Conservation (phyloP, 2,888 invertebrate genomes). For the Zele albiditarsus region DNA sequence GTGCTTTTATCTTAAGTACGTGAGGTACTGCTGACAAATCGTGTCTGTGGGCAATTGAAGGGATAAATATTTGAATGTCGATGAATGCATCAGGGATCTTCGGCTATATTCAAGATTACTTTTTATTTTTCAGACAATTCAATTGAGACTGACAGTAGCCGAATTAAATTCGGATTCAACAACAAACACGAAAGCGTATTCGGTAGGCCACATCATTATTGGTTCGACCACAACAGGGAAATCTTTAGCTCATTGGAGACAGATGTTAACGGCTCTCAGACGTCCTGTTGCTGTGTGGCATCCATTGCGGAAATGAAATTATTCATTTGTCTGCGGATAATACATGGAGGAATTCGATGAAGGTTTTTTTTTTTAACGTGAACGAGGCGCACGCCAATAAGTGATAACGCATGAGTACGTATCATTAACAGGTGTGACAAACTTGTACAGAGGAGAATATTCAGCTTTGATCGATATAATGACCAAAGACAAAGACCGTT, state of each 20-base stretch:
- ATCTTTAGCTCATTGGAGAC: constrained; percentile 86
- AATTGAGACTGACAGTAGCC: constrained; percentile 82
- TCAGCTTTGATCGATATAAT: neutral
- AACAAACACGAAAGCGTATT: constrained; percentile 75
- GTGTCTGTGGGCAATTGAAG: too few relatives aligned
- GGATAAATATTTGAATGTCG: too few relatives aligned
- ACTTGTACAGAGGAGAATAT: neutral
- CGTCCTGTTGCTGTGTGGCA: constrained; percentile 92
- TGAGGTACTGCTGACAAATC: too few relatives aligned
- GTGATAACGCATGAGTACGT: neutral
- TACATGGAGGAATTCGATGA: constrained; percentile 18
- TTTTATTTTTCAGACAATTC: constrained; percentile 77
- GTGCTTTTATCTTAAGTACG: too few relatives aligned
- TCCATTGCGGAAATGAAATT: constrained; percentile 76
- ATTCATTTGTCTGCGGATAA: neutral
- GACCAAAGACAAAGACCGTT: neutral
- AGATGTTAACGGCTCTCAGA: constrained; percentile 85
- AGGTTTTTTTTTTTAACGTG: neutral
- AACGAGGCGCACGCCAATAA: neutral
- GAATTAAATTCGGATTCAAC: constrained; percentile 71
- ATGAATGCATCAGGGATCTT: too few relatives aligned
- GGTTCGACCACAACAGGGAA: constrained; percentile 83
- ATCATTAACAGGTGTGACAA: neutral
- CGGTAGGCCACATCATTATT: constrained; percentile 87
- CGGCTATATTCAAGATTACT: constrained; percentile 9